A percentile compares a stretch with the other conserved stretches of the same genome.
phyloP scores from a whole-genome alignment of 1,140 invertebrate genomes.

The Heliconius himera region DNA sequence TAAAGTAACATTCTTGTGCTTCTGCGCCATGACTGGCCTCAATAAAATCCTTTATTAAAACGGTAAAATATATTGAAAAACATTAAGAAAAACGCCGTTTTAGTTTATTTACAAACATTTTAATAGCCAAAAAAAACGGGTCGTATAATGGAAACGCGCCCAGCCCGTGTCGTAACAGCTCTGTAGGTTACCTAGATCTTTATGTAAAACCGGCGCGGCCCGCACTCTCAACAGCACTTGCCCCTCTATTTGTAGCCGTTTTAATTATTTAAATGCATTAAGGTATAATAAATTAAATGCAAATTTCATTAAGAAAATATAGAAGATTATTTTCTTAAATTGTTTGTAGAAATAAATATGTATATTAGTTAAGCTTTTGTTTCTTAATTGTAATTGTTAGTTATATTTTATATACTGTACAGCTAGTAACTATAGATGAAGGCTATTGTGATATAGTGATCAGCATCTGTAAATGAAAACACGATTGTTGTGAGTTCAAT shows the following conservation, averaged over 20 bases:
- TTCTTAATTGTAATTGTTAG: too few species aligned
- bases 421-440: too few species aligned
- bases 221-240: slow-evolving; percentile 16
- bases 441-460: too few species aligned
- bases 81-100: neutral
- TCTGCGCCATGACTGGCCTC: too few species aligned
- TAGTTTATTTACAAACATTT: neutral
- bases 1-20: too few species aligned
- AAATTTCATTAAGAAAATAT: neutral
- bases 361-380: too few species aligned
- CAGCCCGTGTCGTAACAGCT: slow-evolving; percentile 12
- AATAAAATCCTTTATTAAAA: too few species aligned
- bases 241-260: slow-evolving; percentile 20
- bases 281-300: slow-evolving; percentile 11
- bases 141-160: slow-evolving; percentile 16
- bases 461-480: too few species aligned
- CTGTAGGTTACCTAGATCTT: slow-evolving; percentile 27
- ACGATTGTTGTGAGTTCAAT: too few species aligned
- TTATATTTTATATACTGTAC: too few species aligned
- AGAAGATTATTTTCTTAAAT: neutral
- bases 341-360: too few species aligned
- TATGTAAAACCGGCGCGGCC: slow-evolving; percentile 20
- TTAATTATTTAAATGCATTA: slow-evolving; percentile 24
- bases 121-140: neutral
- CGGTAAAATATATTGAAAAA: too few species aligned